Conservation (phyloP, 2,113 vertebrate genomes). For the Scomber colias region DNA sequence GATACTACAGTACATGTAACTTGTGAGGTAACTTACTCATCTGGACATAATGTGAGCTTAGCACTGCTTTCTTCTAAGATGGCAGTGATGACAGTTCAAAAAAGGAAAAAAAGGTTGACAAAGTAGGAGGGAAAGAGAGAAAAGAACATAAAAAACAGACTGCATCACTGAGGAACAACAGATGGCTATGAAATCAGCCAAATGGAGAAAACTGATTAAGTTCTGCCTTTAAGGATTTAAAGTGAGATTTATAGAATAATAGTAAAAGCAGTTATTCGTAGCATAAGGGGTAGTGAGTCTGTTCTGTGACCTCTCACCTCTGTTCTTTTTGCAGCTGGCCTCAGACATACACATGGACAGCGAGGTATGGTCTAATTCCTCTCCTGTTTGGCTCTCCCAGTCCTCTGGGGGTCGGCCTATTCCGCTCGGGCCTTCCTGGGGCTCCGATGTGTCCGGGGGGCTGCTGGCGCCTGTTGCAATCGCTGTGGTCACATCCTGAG, state of each 20-base stretch:
- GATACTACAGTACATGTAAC: constrained; percentile 40
- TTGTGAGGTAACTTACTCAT: constrained; percentile 90
- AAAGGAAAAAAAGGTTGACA: constrained; percentile 59
- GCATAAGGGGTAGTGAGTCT: background rate
- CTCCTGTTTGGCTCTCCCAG: constrained; percentile 85
- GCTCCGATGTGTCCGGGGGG: constrained; percentile 40
- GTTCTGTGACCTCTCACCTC: constrained; percentile 85
- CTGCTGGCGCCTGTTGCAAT: constrained; percentile 53
- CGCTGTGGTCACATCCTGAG: constrained; percentile 49
- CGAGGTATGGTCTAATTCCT: constrained; percentile 88
- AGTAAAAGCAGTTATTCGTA: background rate
- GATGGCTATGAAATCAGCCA: constrained; percentile 29
- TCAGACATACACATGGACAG: constrained; percentile 92
- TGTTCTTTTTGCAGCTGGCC: constrained; percentile 89
- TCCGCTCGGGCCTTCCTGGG: constrained; percentile 73
- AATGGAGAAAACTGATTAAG: constrained; percentile 12
- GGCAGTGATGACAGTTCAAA: constrained; percentile 82
- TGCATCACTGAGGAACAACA: constrained; percentile 50
- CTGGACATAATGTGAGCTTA: constrained; percentile 85
- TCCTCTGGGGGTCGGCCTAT: constrained; percentile 64
- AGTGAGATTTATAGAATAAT: background rate
- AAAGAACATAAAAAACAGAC: constrained; percentile 52
- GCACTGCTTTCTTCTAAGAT: constrained; percentile 90
- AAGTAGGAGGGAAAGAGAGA: constrained; percentile 45
- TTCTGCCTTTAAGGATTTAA: background rate